A percentile compares a stretch with the other conserved stretches of the same genome.
These are phyloP conservation scores for Lasioglossum lativentre DNA, from an alignment of 2,888 invertebrate genomes.

Conservation along the genomic window DNA sequence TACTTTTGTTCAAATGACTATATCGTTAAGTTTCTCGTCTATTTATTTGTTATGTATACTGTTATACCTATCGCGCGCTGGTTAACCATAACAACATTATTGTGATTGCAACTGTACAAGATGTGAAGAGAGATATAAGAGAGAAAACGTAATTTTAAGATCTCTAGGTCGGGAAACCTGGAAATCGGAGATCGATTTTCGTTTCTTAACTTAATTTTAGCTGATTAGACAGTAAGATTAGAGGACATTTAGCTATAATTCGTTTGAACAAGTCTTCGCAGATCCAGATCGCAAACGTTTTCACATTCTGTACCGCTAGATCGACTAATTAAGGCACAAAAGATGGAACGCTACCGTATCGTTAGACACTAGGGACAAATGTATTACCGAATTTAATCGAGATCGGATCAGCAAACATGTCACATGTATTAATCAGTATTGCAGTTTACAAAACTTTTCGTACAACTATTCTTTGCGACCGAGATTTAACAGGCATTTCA, in stretches of 20 bases:
- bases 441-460: conserved; percentile 42
- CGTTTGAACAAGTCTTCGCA: neutral
- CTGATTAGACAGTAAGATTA: conserved; percentile 5
- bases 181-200: neutral
- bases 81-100: conserved; percentile 1
- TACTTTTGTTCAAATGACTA: conserved; percentile 10
- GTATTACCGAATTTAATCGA: conserved; percentile 38
- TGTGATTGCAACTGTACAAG: conserved; percentile 15
- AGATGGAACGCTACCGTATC: conserved; percentile 17
- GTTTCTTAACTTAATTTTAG: conserved; percentile 10
- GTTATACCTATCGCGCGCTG: conserved; percentile 38
- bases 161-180: neutral
- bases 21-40: conserved; percentile 7
- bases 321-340: conserved; percentile 25
- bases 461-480: conserved; percentile 42
- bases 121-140: neutral
- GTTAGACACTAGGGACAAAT: conserved; percentile 33
- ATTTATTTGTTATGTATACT: conserved; percentile 21
- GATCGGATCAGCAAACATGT: conserved; percentile 45
- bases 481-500: conserved; percentile 35
- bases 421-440: conserved; percentile 46
- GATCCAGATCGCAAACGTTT: neutral
- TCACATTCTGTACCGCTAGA: conserved; percentile 1
- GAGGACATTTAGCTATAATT: neutral
- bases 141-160: neutral